These are phyloP conservation scores for Panulirus ornatus DNA, from an alignment of 1,140 invertebrate species.

Conservation along the genomic window DNA sequence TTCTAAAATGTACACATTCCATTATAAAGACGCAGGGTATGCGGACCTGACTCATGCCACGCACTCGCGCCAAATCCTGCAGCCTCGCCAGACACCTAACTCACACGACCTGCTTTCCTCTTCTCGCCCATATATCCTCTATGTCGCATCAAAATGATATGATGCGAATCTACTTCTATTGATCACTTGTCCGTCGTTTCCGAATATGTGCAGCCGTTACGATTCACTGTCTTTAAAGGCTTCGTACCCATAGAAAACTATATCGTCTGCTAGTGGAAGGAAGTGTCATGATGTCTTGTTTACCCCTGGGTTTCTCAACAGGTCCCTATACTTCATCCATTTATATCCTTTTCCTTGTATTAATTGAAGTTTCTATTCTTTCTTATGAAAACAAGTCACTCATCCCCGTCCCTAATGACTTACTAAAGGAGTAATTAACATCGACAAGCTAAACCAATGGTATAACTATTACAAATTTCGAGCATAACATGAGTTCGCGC, in stretches of 20 bases:
- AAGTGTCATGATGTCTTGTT: constrained; percentile 51
- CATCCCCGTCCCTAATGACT: neutral
- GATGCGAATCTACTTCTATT: neutral
- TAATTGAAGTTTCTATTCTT: neutral
- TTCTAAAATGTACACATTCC: too few relatives aligned
- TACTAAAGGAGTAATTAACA: neutral
- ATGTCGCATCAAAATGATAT: too few relatives aligned
- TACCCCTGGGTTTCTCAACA: constrained; percentile 50
- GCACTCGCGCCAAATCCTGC: constrained; percentile 28
- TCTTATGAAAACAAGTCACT: neutral
- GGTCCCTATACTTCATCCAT: constrained; percentile 19
- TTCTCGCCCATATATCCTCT: neutral
- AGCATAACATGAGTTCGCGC: constrained; percentile 50
- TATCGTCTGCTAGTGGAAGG: constrained; percentile 61
- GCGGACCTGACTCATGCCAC: constrained; percentile 50
- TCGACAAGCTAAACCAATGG: neutral
- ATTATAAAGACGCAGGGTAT: constrained; percentile 19
- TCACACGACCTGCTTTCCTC: neutral
- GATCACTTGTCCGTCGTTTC: neutral
- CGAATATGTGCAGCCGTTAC: neutral
- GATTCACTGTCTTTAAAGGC: neutral
- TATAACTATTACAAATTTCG: neutral
- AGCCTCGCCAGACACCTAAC: constrained; percentile 22
- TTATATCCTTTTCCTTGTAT: neutral
- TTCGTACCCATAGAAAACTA: neutral